These are phyloP conservation scores for Eulemur albifrons DNA, from an alignment of 2,797 vertebrate genomes.

Conservation along the genomic window DNA sequence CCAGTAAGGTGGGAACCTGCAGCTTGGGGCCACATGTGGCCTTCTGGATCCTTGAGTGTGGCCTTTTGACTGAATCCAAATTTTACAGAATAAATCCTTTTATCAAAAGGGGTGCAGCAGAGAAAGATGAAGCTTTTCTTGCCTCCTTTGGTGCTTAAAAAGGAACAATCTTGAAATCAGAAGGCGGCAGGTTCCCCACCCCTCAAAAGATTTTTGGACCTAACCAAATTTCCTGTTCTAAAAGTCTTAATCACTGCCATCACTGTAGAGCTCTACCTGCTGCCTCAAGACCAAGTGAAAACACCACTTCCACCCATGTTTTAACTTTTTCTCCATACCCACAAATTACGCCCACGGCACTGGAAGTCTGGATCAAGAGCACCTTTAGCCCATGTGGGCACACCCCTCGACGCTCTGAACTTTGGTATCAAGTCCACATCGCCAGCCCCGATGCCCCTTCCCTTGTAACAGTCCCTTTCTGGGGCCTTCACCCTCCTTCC, in stretches of 20 bases:
- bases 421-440: neutral
- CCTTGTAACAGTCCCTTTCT: neutral
- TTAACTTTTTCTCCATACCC: neutral
- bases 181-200: too few relatives aligned
- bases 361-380: neutral
- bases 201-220: neutral
- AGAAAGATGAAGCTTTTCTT: too few relatives aligned
- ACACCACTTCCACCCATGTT: neutral
- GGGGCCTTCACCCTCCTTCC: neutral
- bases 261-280: neutral
- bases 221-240: neutral
- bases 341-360: neutral
- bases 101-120: too few relatives aligned
- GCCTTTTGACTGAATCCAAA: too few relatives aligned
- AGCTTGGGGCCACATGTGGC: too few relatives aligned
- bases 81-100: too few relatives aligned
- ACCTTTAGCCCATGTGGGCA: neutral
- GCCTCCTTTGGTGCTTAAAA: too few relatives aligned
- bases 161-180: too few relatives aligned
- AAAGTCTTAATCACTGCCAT: neutral
- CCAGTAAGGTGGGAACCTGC: too few relatives aligned
- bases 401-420: neutral
- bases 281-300: neutral
- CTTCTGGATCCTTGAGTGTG: too few relatives aligned
- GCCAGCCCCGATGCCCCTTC: neutral